phyloP scores from a whole-genome alignment of 2,888 invertebrate genomes.

The Zele albiditarsus region DNA sequence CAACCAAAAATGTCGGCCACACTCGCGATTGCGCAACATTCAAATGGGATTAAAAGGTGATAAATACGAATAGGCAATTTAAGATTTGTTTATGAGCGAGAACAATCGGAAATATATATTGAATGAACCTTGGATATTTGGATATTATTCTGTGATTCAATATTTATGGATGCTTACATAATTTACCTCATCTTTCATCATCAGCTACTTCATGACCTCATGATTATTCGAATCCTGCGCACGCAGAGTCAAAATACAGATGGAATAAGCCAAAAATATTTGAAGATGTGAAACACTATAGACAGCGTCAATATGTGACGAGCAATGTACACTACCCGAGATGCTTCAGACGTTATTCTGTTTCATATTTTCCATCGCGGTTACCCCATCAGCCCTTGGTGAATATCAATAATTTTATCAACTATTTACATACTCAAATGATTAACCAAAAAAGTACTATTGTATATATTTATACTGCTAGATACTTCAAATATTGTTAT shows the following conservation, averaged over 20 bases:
- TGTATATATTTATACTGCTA: conserved; percentile 71
- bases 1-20: neutral
- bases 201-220: too few species aligned
- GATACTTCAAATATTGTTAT: conserved; percentile 77
- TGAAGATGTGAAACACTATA: neutral
- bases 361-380: neutral
- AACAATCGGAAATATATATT: neutral
- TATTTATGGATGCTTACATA: too few species aligned
- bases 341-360: neutral
- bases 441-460: neutral
- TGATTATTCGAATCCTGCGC: too few species aligned
- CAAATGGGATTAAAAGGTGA: neutral
- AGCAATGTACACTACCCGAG: neutral
- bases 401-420: neutral
- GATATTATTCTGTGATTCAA: too few species aligned
- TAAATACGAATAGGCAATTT: neutral
- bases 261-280: too few species aligned
- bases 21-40: neutral
- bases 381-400: neutral
- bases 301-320: neutral
- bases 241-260: too few species aligned
- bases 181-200: too few species aligned
- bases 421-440: neutral
- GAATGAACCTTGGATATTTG: neutral
- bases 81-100: neutral